Evolutionary conservation across 2,113 vertebrate species (phyloP).

Genomic region (Callocephalon fimbriatum): DNA sequence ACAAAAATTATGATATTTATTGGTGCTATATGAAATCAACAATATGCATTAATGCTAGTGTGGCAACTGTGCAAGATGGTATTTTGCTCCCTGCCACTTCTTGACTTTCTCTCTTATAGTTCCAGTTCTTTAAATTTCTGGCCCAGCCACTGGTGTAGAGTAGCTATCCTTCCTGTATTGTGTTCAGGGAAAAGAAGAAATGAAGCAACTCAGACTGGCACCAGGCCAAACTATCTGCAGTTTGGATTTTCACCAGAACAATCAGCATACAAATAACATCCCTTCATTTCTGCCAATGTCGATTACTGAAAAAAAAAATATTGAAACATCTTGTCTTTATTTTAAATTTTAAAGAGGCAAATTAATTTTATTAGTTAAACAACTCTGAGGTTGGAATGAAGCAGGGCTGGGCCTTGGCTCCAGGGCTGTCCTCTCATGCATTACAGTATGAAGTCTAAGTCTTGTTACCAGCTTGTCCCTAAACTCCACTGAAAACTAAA

Average conservation of each 20-base stretch:
- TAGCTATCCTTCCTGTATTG: neutral
- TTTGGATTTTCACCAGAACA: slow-evolving; percentile 38
- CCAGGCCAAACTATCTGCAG: neutral
- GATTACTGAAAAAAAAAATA: slow-evolving; percentile 70
- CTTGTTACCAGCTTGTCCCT: slow-evolving; percentile 26
- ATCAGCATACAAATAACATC: slow-evolving; percentile 44
- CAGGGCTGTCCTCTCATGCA: slow-evolving; percentile 16
- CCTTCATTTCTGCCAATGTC: slow-evolving; percentile 26
- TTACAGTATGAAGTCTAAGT: slow-evolving; percentile 35
- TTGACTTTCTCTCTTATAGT: neutral
- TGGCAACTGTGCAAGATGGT: neutral
- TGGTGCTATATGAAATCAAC: neutral
- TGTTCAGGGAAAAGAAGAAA: neutral
- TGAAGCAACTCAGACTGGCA: neutral
- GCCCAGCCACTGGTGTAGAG: neutral
- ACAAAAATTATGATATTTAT: neutral
- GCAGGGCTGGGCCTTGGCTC: neutral
- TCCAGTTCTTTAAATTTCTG: neutral
- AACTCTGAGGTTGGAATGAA: neutral
- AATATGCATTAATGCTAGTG: neutral
- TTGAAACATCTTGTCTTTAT: slow-evolving; percentile 61
- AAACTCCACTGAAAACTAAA: slow-evolving; percentile 39
- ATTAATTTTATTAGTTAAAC: slow-evolving; percentile 70
- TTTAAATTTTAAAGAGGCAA: slow-evolving; percentile 66
- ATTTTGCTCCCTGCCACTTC: neutral